phyloP scores from a whole-genome alignment of 2,888 invertebrate species.

The Pristionchus maxplancki region DNA sequence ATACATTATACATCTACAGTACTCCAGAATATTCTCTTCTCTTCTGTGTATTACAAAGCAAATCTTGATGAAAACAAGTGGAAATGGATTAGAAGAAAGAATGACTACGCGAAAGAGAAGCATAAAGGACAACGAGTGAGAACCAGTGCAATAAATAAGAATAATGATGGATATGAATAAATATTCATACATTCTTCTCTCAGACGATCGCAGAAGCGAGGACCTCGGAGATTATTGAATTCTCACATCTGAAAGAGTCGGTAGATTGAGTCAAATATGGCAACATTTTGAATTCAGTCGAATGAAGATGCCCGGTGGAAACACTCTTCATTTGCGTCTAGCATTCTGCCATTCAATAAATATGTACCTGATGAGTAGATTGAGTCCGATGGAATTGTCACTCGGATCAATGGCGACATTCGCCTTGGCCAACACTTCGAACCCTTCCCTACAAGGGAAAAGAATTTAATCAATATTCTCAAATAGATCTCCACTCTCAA shows the following conservation, averaged over 20 bases:
- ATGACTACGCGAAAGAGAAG: constrained; percentile 49
- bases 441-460: constrained; percentile 84
- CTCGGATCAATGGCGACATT: constrained; percentile 72
- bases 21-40: constrained; percentile 26
- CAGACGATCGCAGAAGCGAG: constrained; percentile 65
- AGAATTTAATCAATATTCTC: background rate
- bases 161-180: constrained; percentile 15
- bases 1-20: constrained; percentile 20
- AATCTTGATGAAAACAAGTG: constrained; percentile 28
- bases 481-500: background rate
- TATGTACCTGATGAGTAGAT: constrained; percentile 70
- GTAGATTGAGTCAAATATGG: too few relatives aligned
- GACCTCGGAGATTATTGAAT: constrained; percentile 61
- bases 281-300: too few relatives aligned
- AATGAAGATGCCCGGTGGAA: background rate
- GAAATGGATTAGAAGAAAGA: constrained; percentile 14
- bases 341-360: background rate
- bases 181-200: constrained; percentile 33
- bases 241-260: constrained; percentile 58
- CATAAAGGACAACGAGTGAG: constrained; percentile 51
- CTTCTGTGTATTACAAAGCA: constrained; percentile 5
- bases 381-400: constrained; percentile 73
- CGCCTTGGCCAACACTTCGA: constrained; percentile 69
- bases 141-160: constrained; percentile 50
- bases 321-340: background rate